Conservation (phyloP, 1,140 invertebrate species). For the Heliconius eleuchia region DNA sequence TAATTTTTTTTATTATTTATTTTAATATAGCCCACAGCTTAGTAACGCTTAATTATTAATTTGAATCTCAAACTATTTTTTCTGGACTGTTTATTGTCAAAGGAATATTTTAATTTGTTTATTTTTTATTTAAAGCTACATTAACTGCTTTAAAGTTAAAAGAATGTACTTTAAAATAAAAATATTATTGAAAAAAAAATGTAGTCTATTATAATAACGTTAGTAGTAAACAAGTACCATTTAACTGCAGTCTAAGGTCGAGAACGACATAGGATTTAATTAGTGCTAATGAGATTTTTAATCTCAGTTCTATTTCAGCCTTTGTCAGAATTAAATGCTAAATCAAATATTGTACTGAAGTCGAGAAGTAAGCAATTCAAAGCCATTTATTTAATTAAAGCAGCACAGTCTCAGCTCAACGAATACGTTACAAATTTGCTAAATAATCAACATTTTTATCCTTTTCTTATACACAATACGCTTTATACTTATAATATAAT, state of each 20-base stretch:
- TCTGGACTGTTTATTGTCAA: not conserved
- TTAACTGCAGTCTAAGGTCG: not conserved
- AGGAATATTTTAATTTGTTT: not conserved
- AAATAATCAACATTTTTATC: not conserved
- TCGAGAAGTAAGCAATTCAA: not conserved
- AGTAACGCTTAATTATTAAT: not conserved
- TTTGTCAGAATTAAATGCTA: not conserved
- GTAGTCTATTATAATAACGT: not conserved
- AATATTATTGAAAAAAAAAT: not conserved
- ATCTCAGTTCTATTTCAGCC: not conserved
- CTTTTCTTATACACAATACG: not conserved
- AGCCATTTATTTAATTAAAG: constrained; percentile 1
- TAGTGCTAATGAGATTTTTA: constrained; percentile 5
- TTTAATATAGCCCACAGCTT: not conserved
- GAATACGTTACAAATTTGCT: not conserved
- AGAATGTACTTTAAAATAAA: not conserved
- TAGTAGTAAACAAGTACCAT: not conserved
- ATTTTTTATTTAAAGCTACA: not conserved
- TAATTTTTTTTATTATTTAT: not conserved
- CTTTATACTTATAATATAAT: too few species aligned
- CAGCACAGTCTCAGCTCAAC: not conserved
- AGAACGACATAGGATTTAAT: not conserved
- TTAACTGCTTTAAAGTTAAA: not conserved
- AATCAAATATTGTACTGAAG: constrained; percentile 2
- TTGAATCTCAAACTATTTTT: not conserved